Evolutionary conservation across 2,797 vertebrate genomes (phyloP), one percentile per base, ranked within the genome.

Genomic region (Macropus fuliginosus): DNA sequence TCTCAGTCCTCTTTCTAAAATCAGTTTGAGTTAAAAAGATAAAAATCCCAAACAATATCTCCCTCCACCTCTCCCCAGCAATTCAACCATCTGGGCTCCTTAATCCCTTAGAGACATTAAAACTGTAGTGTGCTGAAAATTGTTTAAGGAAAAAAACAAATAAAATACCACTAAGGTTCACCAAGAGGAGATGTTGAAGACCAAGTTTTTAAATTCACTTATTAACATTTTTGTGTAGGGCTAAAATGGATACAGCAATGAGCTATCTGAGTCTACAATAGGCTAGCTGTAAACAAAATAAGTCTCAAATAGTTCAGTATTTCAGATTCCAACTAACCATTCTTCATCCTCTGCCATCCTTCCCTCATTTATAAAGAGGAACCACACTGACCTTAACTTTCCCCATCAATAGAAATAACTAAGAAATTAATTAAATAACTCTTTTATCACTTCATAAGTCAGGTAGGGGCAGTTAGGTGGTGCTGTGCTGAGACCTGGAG

Each of bases 231-330:
- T 87, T 91, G 40, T 92, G 54, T 94, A 92, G 5, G 94, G 9
- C 96, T 95, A 93, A 98, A 98, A 97, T 57, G 94, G 96, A 97
- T 90, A 29, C 56, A 87, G 81, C 55, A 87, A 94, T 81, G 9
- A 34, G 34, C 89, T 95, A 62, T 0, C 11, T 93, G n/a, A 29
- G 18, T 56, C 93, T 46, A 28, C 56, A 92, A 97, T 94, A 66
- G 81, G 90, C 92, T 93, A 93, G 97, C 91, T 93, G 93, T 29
- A 93, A 56, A 93, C 46, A 46, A 91, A 97, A 95, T 91, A 34
- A 57, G 92, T 40, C 54, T 54, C 62, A 81, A 14, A 29, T 18
- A 87, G 27, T 87, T 90, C 57, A 94, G 94, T 57, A 74, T 94
- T 87, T 93, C 29, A 90, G 91, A 92, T 55, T 92, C 93, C 31